Evolutionary conservation across 2,888 invertebrate species (phyloP), one percentile per base, ranked within the genome.

Genomic region (Polymixis lichenea): DNA sequence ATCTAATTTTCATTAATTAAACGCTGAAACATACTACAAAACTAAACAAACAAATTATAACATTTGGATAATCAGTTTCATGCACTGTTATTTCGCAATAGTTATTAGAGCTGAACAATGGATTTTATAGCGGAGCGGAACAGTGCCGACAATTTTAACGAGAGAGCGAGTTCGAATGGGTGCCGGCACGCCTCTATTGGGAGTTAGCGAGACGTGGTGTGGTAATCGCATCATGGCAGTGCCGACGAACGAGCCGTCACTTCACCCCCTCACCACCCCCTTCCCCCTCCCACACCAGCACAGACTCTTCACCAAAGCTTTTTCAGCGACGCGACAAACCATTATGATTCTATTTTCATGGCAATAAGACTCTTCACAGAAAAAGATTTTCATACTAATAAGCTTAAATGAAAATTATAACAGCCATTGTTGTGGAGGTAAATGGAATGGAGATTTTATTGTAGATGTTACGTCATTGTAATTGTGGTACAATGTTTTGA

Each of bases 171-270:
- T 92, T 89, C 91, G 93, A 96, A 96, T 96, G 90, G 93, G 87
- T 89, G 89, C 86, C 90, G 88, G 90, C 90, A 91, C 92, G 93
- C 87, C 89, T 91, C 93, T 94, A 97, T 97, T 97, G 97, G 95
- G 95, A 95, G 89, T 96, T 97, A 97, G 93, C 97, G 97, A 97
- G 97, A 97, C 97, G 97, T 97, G 96, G 95, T 91, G 96, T 93
- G 91, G 96, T 98, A 98, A 98, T 97, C 98, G 97, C 97, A 97
- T 98, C 97, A 97, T 86, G 86, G 83, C 91, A 88, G 90, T 90
- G 89, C 85, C 91, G 90, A 90, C 91, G 87, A 89, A 90, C 88
- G 85, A 86, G 82, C 88, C 86, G 78, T 86, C 87, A 86, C 82
- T 82, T 70, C 71, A 80, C 80, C 82, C 72, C 68, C 73, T 68